These are phyloP conservation scores for Yponomeuta plumbellus DNA, from an alignment of 2,888 invertebrate genomes.

Conservation along the genomic window DNA sequence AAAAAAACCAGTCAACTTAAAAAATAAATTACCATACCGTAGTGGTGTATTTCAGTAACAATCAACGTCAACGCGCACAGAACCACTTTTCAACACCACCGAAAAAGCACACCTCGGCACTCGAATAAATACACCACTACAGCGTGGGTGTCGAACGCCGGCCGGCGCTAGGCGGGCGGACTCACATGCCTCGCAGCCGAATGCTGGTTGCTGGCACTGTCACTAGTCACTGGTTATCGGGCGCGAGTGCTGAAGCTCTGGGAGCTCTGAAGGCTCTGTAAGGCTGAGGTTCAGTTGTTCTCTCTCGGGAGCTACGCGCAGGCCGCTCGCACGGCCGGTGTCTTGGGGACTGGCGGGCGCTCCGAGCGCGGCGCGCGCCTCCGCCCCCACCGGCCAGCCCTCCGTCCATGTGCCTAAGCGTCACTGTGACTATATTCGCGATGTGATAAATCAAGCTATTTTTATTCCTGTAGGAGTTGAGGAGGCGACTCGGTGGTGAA, in stretches of 20 bases:
- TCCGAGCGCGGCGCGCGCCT: conserved; percentile 49
- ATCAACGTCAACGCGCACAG: background rate
- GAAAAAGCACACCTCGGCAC: background rate
- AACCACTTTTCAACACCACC: conserved; percentile 4
- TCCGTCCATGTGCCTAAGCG: conserved; percentile 39
- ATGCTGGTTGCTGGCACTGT: background rate
- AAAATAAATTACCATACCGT: conserved; percentile 11
- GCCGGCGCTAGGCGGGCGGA: conserved; percentile 16
- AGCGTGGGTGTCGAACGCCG: conserved; percentile 14
- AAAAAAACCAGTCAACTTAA: conserved; percentile 17
- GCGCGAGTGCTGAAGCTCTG: background rate
- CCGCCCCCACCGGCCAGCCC: conserved; percentile 51
- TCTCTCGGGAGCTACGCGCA: conserved; percentile 26
- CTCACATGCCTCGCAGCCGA: conserved; percentile 1
- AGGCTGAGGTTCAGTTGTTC: conserved; percentile 24
- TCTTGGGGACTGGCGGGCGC: conserved; percentile 71
- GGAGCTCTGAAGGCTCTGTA: conserved; percentile 42
- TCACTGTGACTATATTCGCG: conserved; percentile 26
- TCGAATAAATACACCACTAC: conserved; percentile 12
- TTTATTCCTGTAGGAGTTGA: background rate
- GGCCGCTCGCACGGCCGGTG: conserved; percentile 73
- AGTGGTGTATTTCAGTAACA: conserved; percentile 16
- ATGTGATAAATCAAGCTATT: conserved; percentile 8
- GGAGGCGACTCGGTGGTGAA: background rate
- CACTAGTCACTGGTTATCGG: background rate